phyloP scores from a whole-genome alignment of 1,140 invertebrate species.

The Tetranychus urticae region DNA sequence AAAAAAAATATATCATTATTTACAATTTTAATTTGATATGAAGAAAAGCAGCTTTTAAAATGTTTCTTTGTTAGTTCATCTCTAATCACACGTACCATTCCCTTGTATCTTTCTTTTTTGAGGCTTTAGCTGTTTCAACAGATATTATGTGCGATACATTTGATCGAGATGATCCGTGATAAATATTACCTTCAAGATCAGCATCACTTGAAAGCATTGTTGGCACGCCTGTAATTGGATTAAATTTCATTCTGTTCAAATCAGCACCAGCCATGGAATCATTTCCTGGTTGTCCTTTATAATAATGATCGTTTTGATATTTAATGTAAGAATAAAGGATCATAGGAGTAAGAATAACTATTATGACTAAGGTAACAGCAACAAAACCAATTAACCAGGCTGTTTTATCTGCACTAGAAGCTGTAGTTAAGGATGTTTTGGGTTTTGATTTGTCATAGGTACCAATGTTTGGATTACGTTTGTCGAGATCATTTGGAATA shows the following conservation, averaged over 20 bases:
- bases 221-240: neutral
- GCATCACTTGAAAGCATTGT: neutral
- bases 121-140: neutral
- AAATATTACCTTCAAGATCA: neutral
- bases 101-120: neutral
- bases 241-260: neutral
- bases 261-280: neutral
- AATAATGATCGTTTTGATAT: too few relatives aligned
- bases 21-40: too few relatives aligned
- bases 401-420: slow-evolving; percentile 19
- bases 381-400: slow-evolving; percentile 60
- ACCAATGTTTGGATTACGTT: neutral
- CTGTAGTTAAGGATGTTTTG: neutral
- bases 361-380: slow-evolving; percentile 64
- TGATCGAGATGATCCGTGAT: neutral
- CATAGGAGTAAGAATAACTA: slow-evolving; percentile 29
- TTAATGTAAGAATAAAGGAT: neutral
- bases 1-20: too few relatives aligned
- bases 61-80: neutral
- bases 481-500: neutral
- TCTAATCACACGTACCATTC: neutral
- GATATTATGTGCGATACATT: neutral
- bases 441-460: neutral
- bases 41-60: too few relatives aligned
- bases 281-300: neutral